A percentile compares a stretch with the other conserved stretches of the same genome.
phyloP scores from a whole-genome alignment of 2,888 invertebrate species.

The Bursaphelenchus okinawaensis region DNA sequence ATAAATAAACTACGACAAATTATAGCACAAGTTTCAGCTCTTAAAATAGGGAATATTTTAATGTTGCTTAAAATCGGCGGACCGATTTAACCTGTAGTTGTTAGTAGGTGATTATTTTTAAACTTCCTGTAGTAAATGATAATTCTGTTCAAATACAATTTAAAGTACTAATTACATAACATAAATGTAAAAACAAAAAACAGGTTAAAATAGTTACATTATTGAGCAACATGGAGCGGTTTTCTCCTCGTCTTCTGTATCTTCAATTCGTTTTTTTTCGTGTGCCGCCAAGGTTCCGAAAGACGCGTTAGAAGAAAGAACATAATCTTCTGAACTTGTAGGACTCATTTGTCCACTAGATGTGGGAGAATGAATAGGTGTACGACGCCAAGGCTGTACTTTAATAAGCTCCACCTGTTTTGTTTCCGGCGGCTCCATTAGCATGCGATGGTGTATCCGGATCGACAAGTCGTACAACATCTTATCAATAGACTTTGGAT shows the following conservation, averaged over 20 bases:
- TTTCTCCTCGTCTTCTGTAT: background rate
- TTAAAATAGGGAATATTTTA: no score
- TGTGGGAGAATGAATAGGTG: background rate
- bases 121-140: no score
- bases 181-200: no score
- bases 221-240: background rate
- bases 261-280: background rate
- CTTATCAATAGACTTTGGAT: constrained; percentile 18
- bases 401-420: background rate
- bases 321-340: background rate
- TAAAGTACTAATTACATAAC: no score
- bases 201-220: no score
- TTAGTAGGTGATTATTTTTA: no score
- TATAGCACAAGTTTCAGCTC: no score
- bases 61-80: no score
- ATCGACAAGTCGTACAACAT: background rate
- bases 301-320: background rate
- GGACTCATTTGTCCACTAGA: background rate
- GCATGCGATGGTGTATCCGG: background rate
- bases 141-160: no score
- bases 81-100: no score
- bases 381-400: background rate
- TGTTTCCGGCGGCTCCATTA: background rate
- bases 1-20: no score
- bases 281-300: background rate